A percentile compares a stretch with the other conserved stretches of the same genome.
These are phyloP conservation scores for Melopsittacus undulatus DNA, from an alignment of 2,797 vertebrate genomes.

Conservation along the genomic window DNA sequence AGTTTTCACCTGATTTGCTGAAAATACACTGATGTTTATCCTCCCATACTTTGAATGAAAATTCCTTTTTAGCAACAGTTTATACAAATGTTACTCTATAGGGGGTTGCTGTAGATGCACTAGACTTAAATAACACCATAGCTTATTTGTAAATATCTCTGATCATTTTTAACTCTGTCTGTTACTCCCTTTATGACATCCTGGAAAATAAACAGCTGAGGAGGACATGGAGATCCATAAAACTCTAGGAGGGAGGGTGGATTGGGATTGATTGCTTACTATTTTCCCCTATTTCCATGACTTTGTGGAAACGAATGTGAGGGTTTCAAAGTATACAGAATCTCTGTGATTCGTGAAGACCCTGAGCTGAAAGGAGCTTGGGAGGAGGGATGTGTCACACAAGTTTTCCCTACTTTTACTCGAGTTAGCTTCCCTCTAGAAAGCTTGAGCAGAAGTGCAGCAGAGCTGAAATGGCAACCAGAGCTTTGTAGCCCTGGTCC, in stretches of 20 bases:
- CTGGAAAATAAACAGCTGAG: background rate
- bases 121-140: background rate
- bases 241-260: background rate
- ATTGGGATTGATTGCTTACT: background rate
- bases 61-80: background rate
- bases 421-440: background rate
- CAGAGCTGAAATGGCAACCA: background rate
- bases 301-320: background rate
- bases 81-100: background rate
- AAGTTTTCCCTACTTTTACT: background rate
- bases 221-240: background rate
- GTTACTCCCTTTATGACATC: background rate
- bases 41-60: background rate
- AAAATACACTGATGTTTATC: constrained; percentile 15
- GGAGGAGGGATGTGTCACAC: background rate
- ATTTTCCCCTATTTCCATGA: background rate
- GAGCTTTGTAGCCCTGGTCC: background rate
- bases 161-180: background rate
- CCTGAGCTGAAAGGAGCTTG: background rate
- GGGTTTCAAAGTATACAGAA: background rate
- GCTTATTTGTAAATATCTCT: background rate
- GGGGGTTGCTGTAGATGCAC: background rate
- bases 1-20: constrained; percentile 15
- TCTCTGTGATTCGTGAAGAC: background rate
- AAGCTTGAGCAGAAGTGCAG: background rate